Evolutionary conservation across 2,888 invertebrate genomes (phyloP).

Genomic region (Plagodis dolabraria): DNA sequence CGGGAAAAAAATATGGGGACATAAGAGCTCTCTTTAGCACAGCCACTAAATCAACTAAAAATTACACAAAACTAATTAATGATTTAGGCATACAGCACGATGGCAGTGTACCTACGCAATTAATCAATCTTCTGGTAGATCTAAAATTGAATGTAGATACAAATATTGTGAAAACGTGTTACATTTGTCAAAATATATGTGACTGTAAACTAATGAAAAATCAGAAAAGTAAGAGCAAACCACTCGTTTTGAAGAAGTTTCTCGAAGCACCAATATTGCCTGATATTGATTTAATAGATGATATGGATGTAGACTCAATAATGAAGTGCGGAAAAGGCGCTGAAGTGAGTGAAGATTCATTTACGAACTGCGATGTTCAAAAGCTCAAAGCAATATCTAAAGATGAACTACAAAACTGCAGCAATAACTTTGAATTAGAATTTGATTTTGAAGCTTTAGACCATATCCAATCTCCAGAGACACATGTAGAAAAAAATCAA

Average conservation of each 20-base stretch:
- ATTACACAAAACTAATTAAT: conserved; percentile 72
- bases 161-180: conserved; percentile 55
- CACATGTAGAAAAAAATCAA: conserved; percentile 25
- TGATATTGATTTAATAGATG: conserved; percentile 63
- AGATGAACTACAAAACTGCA: conserved; percentile 35
- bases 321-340: conserved; percentile 47
- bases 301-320: conserved; percentile 57
- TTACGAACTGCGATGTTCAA: conserved; percentile 18
- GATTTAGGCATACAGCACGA: conserved; percentile 68
- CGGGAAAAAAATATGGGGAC: conserved; percentile 76
- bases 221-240: conserved; percentile 41
- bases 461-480: conserved; percentile 33
- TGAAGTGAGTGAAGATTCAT: conserved; percentile 27
- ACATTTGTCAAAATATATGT: conserved; percentile 72
- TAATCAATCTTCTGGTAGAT: conserved; percentile 76
- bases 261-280: conserved; percentile 57
- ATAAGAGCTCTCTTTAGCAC: conserved; percentile 83
- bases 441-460: conserved; percentile 52
- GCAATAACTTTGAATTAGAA: conserved; percentile 45
- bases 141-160: conserved; percentile 67
- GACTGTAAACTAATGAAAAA: conserved; percentile 64
- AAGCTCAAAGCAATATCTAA: conserved; percentile 11
- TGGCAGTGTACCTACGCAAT: conserved; percentile 61
- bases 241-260: conserved; percentile 41
- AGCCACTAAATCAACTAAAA: conserved; percentile 74